Evolutionary conservation across 1,140 invertebrate species (phyloP).

Genomic region (Stenopsyche tienmushanensis): DNA sequence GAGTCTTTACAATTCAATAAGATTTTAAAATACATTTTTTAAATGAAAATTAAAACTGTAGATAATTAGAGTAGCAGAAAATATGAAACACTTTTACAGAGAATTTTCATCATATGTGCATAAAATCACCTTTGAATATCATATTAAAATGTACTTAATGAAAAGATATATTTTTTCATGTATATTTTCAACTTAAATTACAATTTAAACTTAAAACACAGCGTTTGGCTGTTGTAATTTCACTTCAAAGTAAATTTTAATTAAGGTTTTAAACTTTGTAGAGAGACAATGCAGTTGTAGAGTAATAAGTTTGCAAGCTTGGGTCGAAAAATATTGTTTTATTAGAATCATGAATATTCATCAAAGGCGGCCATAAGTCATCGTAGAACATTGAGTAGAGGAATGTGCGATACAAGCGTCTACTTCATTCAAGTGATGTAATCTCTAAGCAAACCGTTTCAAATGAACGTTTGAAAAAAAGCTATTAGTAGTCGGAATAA

Average conservation of each 20-base stretch:
- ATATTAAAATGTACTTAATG: slow-evolving; percentile 24
- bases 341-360: slow-evolving; percentile 35
- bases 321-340: slow-evolving; percentile 37
- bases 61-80: slow-evolving; percentile 30
- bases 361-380: slow-evolving; percentile 31
- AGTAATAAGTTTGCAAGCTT: slow-evolving; percentile 41
- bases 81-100: slow-evolving; percentile 35
- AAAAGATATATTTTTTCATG: slow-evolving; percentile 28
- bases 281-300: slow-evolving; percentile 23
- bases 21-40: slow-evolving; percentile 37
- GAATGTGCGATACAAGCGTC: slow-evolving; percentile 34
- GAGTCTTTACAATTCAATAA: slow-evolving; percentile 27
- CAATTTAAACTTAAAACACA: neutral
- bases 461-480: slow-evolving; percentile 21
- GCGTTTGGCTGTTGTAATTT: slow-evolving; percentile 3
- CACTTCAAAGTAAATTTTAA: neutral
- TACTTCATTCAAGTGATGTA: slow-evolving; percentile 35
- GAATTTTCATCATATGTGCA: slow-evolving; percentile 40
- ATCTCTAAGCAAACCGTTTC: slow-evolving; percentile 41
- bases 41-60: slow-evolving; percentile 31
- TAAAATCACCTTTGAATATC: slow-evolving; percentile 40
- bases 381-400: slow-evolving; percentile 41
- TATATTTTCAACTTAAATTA: slow-evolving; percentile 14
- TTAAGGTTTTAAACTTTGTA: slow-evolving; percentile 2
- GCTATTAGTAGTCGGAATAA: slow-evolving; percentile 14